Evolutionary conservation across 2,888 invertebrate species (phyloP), one percentile per base, ranked within the genome.

Genomic region (Ecliptopera silaceata): DNA sequence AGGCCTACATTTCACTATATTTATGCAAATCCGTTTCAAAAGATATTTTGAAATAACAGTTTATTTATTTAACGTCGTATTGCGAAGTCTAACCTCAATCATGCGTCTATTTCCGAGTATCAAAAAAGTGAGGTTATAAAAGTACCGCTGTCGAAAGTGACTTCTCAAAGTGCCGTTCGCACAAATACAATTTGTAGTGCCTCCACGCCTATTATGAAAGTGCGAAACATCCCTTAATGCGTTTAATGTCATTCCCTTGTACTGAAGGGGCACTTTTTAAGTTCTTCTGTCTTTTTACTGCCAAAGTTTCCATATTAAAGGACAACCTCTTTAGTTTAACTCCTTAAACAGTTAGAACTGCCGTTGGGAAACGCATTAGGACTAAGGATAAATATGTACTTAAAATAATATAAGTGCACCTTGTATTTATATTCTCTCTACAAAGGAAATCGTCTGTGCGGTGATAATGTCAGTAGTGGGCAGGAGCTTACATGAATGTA

Each of bases 301-400:
- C 70, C 68, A 63, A 84, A 84, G 64, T 84, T 84, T 84, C 79
- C 79, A 70, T 82, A 82, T 82, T 79, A 83, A 71, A 69, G 72
- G 76, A 74, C 68, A 70, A 77, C 74, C 71, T 73, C 75, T 76
- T 77, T 76, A 69, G 73, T 72, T 58, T 66, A 74, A 76, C 66
- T 72, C 69, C 60, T 76, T 75, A 70, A 76, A 36, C 39, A 49
- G 22, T 49, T 2, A 26, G 32, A 52, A 57, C 51, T 17, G 47
- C 52, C 51, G 12, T 2, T 11, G 8, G 20, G 5, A 42, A 32
- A 32, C 18, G 32, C 8, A 18, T 39, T 20, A 39, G 5, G 4
- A 3, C 4, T 15, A 17, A 20, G 1, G n/a, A 17, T 18, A 18
- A 39, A 18, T 18, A 39, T 26, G 8, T 22, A 4, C 5, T 4